Evolutionary conservation across 2,797 vertebrate genomes (phyloP), one percentile per base, ranked within the genome.

Genomic region (Chelonia mydas): DNA sequence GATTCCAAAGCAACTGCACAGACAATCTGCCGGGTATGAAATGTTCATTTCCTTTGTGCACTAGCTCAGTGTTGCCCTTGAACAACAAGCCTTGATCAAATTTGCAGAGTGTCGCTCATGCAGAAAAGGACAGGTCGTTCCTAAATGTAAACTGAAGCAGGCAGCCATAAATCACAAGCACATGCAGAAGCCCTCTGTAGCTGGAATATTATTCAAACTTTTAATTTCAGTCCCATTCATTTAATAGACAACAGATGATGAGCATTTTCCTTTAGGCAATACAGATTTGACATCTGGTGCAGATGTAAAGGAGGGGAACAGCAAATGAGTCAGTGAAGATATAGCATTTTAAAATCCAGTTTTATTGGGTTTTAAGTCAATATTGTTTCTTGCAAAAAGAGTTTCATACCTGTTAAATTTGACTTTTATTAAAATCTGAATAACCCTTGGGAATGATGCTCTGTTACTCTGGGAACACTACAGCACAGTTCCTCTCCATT

Each of bases 241-340:
- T 86, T 59, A 23, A 45, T 83, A 81, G 79, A 78, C 41, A 89
- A 53, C 49, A 49, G 37, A 86, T 61, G 83, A 92, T 47, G 55
- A 76, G 90, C 81, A 41, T 87, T 94, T 91, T 89, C 87, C 84
- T 91, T 84, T 49, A 59, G 15, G 81, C 76, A 76, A 57, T 16
- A 53, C 37, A 41, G 85, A 49, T 49, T 78, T 89, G 55, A 83
- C 86, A 89, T 93, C 59, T 83, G 83, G 84, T 47, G 59, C 65
- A 57, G 89, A 78, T 25, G 79, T 37, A n/a, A 61, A 41, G 31
- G 25, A 15, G 28, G 74, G 37, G 53, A 77, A 61, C 51, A 54
- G 95, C 96, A 97, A 97, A 97, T 97, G 95, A 97, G 90, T 94
- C 95, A 96, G 94, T 96, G 97, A 96, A 94, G 95, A 95, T 88